Percentiles rank a stretch among this genome's conserved stretches.
Evolutionary conservation across 2,113 vertebrate genomes (phyloP).

Genomic region (Oreochromis niloticus): DNA sequence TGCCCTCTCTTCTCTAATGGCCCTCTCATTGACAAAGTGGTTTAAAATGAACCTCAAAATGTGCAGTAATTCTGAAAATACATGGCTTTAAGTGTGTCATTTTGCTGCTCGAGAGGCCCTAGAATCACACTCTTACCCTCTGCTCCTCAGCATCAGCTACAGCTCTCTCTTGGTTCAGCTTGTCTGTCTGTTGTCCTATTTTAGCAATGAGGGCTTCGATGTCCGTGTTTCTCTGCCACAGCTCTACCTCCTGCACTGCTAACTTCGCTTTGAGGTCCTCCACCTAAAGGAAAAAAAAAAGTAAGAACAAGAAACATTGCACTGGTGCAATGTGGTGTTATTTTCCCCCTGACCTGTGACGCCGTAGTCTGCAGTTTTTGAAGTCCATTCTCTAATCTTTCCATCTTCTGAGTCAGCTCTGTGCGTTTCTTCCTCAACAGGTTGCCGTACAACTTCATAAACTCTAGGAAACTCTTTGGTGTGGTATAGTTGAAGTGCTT

Average conservation of each 20-base stretch:
- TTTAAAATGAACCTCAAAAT: neutral
- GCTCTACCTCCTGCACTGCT: slow-evolving; percentile 80
- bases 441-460: slow-evolving; percentile 71
- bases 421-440: slow-evolving; percentile 69
- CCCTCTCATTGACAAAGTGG: neutral
- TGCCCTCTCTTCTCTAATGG: neutral
- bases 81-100: neutral
- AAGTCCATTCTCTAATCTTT: slow-evolving; percentile 71
- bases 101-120: neutral
- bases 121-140: slow-evolving; percentile 34
- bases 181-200: slow-evolving; percentile 71
- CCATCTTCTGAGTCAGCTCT: slow-evolving; percentile 70
- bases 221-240: slow-evolving; percentile 82
- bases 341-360: slow-evolving; percentile 29
- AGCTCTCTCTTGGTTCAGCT: slow-evolving; percentile 66
- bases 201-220: slow-evolving; percentile 70
- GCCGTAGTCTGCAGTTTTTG: slow-evolving; percentile 67
- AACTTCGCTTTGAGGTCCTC: slow-evolving; percentile 85
- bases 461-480: slow-evolving; percentile 79
- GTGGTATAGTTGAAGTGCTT: slow-evolving; percentile 78
- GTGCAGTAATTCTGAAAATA: neutral
- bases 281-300: slow-evolving; percentile 60
- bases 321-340: neutral
- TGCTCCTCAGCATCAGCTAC: slow-evolving; percentile 64
- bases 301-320: neutral